Base-by-base conservation (phyloP, 2,113 vertebrate species). In the Aptenodytes forsteri region DNA sequence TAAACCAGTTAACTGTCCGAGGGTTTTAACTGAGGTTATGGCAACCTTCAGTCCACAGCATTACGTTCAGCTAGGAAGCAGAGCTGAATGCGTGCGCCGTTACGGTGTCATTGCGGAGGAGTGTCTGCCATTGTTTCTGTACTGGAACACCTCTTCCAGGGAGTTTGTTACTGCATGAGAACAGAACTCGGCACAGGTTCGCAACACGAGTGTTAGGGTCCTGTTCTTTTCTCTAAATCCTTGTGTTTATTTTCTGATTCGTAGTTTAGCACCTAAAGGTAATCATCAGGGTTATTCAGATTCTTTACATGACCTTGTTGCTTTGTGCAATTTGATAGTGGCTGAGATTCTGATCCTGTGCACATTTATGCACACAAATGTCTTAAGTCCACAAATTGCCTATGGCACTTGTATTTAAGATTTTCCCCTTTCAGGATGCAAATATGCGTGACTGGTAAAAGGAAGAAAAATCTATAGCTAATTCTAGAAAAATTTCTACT, bases 21-120 rank as follows among this genome's bases (percentile, higher is more conserved):
- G 95, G 77, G 52, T 82, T 94, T 65, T 66, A n/a, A 32, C 46
- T 1, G 97, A 97, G 96, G 95, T 82, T 93, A 70, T 6, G 82
- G 71, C 97, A 73, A 83, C 90, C 95, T 92, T 96, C 96, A 91
- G 77, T 58, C 55, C 32, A 11, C 67, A 22, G 34, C 10, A 21
- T 61, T 40, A n/a, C 27, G 7, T 21, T 58, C 30, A 64, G 61
- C 58, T 49, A 29, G 50, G 22, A 34, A 40, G 32, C 58, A 64
- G 54, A 64, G 44, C 7, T 29, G 59, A 42, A 32, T 13, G 36
- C 13, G 10, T 7, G 42, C 0, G 9, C 38, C 18, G 11, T 62
- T 19, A 12, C 3, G 9, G 42, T 23, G 34, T 30, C 76, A 3
- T 16, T 16, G 47, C 9, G 3, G n/a, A 47, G 50, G 50, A 42